Conservation (phyloP, 2,113 vertebrate genomes). For the Poeciliopsis prolifica region DNA sequence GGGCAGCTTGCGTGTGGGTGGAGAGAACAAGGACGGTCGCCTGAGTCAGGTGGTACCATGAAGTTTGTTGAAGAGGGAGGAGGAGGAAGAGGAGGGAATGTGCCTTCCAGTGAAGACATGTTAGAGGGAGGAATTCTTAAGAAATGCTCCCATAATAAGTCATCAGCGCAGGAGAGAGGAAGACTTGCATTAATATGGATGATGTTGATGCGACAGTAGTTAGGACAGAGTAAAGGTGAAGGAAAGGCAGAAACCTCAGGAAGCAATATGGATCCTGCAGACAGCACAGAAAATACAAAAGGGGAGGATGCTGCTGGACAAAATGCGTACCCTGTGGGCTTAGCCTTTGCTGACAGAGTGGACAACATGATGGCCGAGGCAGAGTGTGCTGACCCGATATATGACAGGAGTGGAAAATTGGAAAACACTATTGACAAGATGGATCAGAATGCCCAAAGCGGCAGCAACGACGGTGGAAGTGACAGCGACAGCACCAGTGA, state of each 20-base stretch:
- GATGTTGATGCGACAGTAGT: constrained; percentile 2
- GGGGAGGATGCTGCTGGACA: not conserved
- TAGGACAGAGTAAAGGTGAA: constrained; percentile 18
- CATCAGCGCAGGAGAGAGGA: constrained; percentile 27
- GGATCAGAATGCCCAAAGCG: not conserved
- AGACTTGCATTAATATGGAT: constrained; percentile 10
- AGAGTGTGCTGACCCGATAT: constrained; percentile 10
- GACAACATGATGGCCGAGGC: not conserved
- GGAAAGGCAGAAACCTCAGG: not conserved
- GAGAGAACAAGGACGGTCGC: not conserved
- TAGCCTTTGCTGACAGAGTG: constrained; percentile 6
- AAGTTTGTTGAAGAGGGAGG: constrained; percentile 38
- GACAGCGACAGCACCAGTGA: constrained; percentile 51
- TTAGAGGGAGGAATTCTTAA: constrained; percentile 64
- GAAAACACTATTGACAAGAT: not conserved
- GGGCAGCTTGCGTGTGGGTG: constrained; percentile 2
- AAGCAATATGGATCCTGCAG: not conserved
- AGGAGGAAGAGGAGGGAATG: constrained; percentile 33
- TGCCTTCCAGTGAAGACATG: constrained; percentile 67
- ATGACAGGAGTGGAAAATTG: not conserved
- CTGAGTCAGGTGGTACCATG: constrained; percentile 55
- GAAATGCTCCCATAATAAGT: constrained; percentile 49
- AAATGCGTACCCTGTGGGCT: not conserved
- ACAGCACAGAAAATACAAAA: not conserved
- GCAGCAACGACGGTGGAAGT: constrained; percentile 20